A percentile compares a stretch with the other conserved stretches of the same genome.
These are phyloP conservation scores for Eumaeus atala DNA, from an alignment of 1,140 invertebrate genomes.

Conservation along the genomic window DNA sequence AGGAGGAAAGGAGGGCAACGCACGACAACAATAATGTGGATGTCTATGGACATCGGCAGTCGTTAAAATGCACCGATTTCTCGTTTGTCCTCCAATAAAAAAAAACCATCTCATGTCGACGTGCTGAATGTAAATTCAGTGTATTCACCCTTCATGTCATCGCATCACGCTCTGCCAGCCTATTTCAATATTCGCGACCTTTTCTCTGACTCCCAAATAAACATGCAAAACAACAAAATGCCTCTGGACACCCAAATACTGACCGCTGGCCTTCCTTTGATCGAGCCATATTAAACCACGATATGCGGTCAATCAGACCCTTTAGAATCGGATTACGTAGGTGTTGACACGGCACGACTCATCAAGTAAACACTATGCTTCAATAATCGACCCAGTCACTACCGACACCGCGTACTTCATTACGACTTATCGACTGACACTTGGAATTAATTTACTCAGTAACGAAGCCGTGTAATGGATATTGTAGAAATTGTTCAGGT, in stretches of 20 bases:
- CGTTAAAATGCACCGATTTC: too few relatives aligned
- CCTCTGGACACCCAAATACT: conserved; percentile 6
- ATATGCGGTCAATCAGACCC: conserved; percentile 43
- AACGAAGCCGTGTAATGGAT: too few relatives aligned
- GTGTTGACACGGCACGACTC: conserved; percentile 45
- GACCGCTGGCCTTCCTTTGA: conserved; percentile 33
- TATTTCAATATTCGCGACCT: background rate
- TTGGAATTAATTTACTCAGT: too few relatives aligned
- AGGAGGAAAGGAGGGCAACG: too few relatives aligned
- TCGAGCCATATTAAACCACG: conserved; percentile 46
- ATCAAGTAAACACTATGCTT: conserved; percentile 50
- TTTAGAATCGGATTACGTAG: conserved; percentile 47
- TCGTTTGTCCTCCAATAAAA: too few relatives aligned
- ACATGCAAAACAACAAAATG: background rate
- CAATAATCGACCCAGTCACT: conserved; percentile 49
- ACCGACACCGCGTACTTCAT: conserved; percentile 37
- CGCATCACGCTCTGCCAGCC: too few relatives aligned
- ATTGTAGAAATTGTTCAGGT: too few relatives aligned
- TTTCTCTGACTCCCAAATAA: conserved; percentile 1
- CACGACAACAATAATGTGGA: too few relatives aligned
- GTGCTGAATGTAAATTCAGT: too few relatives aligned
- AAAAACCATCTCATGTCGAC: too few relatives aligned
- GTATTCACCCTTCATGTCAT: too few relatives aligned
- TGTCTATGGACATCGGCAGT: too few relatives aligned
- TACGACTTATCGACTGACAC: conserved; percentile 32